Base-by-base conservation (phyloP, 1,140 invertebrate species). In the Danaus melanippus region DNA sequence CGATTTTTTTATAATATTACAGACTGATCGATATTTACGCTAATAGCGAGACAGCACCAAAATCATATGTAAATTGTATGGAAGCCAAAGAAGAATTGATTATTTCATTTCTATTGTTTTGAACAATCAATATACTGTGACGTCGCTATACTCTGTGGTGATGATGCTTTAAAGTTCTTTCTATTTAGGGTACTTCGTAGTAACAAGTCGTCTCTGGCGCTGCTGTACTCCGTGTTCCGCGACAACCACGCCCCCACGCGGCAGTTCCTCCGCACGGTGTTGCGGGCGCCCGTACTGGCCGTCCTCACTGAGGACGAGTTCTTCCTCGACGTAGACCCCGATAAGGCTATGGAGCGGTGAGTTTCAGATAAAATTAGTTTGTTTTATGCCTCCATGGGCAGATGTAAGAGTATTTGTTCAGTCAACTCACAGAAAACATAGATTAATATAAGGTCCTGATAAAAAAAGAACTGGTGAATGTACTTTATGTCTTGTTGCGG, bases 281-380 rank as follows among this genome's bases (percentile, higher is more conserved):
- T 99, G 4, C 94, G 97, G 76, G 92, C 92, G 10, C 96, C 98
- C 1, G 94, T 99, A 43, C 94, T 98, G 91, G 91, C 94, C 46
- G 88, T 99, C n/a, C 88, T 99, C 3, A 95, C 95, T 86, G 95
- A 97, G 67, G 95, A 97, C 75, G 96, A 98, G 76, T 92, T 93
- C 75, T 97, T 96, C 84, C 89, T 98, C 44, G 97, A 98, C 76
- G 92, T 97, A 39, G 97, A 99, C 86, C 94, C 96, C 0, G 92
- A 95, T 57, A 98, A 97, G 86, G 92, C 93, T 5, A 83, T 89
- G 72, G 88, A 89, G 67, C 88, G 90, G 89, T 90, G 42, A 61
- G 58, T 46, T 12, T n/a, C 56, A 21, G 57, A 52, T 57, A 45
- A 54, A 48, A n/a, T 8, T 47, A 46, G 39, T 68, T 60, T 40